Evolutionary conservation across 2,888 invertebrate genomes (phyloP), one percentile per base, ranked within the genome.

Genomic region (Invenusta paracnida): DNA sequence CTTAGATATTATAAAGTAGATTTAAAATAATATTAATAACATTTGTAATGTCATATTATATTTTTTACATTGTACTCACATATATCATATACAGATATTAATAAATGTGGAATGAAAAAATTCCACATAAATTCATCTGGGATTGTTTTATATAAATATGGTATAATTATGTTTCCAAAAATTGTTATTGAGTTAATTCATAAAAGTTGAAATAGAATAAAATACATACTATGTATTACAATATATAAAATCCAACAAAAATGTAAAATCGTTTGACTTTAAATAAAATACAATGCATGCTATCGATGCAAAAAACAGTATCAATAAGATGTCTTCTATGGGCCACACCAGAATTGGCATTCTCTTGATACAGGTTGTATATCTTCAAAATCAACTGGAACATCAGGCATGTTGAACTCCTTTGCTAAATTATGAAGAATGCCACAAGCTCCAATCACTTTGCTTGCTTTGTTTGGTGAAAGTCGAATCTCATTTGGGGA

Each of bases 401-500:
- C 25, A 79, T 27, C 29, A 27, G 79, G 79, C 79, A 79, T 79
- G 79, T 79, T 79, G 2, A 79, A 79, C 25, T 11, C 29, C 79
- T 79, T 79, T 25, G 79, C 79, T 79, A 79, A 27, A 29, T 79
- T 79, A 29, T 79, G 79, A 2, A 79, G 79, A 27, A 79, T 79
- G 29, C 25, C 79, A 79, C 79, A 79, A 5, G 79, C 29, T 79
- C n/a, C 79, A 79, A 79, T 79, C n/a, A 86, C 86, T 85, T 85
- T 84, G 84, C 86, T 84, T 11, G 17, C 67, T 79, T 86, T 67
- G 25, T 84, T 27, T 29, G 86, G 67, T 48, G n/a, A 29, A 73
- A 86, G 23, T 85, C 86, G 85, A 25, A 29, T 84, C 30, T 84
- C 84, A 85, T 66, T n/a, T 28, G 31, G 83, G 83, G 28, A 86